Conservation (phyloP, 1,140 invertebrate species). For the Psix sp. region DNA sequence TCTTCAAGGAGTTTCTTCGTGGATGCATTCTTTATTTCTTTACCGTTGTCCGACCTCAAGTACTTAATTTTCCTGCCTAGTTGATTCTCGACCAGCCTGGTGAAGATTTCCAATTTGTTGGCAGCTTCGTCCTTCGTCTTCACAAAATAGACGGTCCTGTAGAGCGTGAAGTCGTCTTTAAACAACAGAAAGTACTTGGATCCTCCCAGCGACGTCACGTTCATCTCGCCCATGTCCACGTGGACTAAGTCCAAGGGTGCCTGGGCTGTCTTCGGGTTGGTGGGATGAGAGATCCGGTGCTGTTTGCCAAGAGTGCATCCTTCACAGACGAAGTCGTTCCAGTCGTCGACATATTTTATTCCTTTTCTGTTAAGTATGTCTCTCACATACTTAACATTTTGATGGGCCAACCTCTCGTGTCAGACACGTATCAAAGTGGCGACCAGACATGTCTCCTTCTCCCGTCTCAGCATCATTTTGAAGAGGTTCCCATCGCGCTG, state of each 20-base stretch:
- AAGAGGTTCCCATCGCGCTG: not conserved
- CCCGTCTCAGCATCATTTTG: not conserved
- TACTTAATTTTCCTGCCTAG: constrained; percentile 48
- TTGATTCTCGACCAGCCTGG: constrained; percentile 55
- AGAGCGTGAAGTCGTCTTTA: constrained; percentile 26
- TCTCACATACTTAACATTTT: constrained; percentile 61
- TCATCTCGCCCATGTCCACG: constrained; percentile 65
- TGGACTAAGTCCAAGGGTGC: constrained; percentile 54
- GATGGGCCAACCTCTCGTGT: constrained; percentile 54
- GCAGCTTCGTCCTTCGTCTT: constrained; percentile 39
- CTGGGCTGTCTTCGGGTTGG: constrained; percentile 17
- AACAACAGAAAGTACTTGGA: constrained; percentile 29
- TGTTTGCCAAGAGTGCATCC: constrained; percentile 56
- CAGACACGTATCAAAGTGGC: not conserved
- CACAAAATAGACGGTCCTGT: constrained; percentile 33
- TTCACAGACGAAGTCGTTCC: not conserved
- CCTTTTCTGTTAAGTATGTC: constrained; percentile 43
- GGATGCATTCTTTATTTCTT: constrained; percentile 54
- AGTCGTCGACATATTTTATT: not conserved
- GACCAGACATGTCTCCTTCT: not conserved
- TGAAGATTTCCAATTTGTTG: constrained; percentile 58
- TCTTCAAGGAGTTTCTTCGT: not conserved
- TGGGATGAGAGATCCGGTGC: constrained; percentile 22
- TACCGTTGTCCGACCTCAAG: constrained; percentile 62
- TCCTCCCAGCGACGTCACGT: constrained; percentile 44